phyloP scores from a whole-genome alignment of 2,888 invertebrate genomes.

The Pyrgus malvae region DNA sequence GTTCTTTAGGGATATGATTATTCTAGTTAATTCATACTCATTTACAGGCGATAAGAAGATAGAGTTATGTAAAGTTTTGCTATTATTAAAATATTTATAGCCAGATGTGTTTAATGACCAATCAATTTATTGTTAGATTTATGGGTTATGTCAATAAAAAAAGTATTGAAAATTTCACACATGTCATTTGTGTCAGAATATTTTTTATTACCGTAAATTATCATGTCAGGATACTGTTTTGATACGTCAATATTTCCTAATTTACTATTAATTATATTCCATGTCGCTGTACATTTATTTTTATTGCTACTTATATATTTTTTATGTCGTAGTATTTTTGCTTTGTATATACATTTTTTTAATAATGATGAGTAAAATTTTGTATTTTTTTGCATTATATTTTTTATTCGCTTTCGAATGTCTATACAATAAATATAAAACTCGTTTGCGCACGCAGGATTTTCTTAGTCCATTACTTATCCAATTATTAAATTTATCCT shows the following conservation, averaged over 20 bases:
- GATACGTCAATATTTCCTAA: not conserved
- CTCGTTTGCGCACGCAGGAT: not conserved
- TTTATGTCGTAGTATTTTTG: not conserved
- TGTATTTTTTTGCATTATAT: not conserved
- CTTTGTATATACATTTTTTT: not conserved
- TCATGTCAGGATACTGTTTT: not conserved
- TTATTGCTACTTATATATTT: not conserved
- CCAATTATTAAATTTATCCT: not conserved
- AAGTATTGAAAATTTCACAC: not conserved
- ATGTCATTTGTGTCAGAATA: not conserved
- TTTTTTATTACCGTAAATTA: not conserved
- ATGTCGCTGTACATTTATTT: slow-evolving; percentile 1
- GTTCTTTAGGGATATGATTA: not conserved
- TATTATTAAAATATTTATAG: not conserved
- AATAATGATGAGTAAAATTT: not conserved
- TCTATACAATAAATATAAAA: not conserved
- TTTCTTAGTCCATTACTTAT: not conserved
- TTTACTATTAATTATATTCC: not conserved
- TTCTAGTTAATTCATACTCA: not conserved
- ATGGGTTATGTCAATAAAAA: not conserved
- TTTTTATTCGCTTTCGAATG: not conserved
- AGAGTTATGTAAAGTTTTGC: not conserved
- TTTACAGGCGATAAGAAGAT: not conserved
- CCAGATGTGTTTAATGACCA: not conserved
- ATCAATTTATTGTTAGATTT: not conserved